Evolutionary conservation across 2,888 invertebrate genomes (phyloP).

Genomic region (Tachina lurida): DNA sequence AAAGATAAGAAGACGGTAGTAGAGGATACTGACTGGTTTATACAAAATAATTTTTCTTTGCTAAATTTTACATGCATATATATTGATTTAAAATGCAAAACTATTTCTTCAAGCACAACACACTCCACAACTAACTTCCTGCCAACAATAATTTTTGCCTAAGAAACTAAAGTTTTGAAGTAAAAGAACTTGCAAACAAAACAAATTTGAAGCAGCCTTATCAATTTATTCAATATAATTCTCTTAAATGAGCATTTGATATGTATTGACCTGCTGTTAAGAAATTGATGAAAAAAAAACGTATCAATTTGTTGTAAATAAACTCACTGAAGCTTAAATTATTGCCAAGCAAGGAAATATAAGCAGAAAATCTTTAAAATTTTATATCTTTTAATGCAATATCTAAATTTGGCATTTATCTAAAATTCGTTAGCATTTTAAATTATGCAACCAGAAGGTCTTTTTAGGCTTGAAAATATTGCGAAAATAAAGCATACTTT

Average conservation of each 20-base stretch:
- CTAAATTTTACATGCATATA: not conserved
- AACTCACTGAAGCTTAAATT: conserved; percentile 57
- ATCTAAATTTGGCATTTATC: conserved; percentile 16
- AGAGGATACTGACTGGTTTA: not conserved
- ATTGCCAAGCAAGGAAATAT: conserved; percentile 17
- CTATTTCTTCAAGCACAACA: conserved; percentile 21
- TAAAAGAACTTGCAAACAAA: conserved; percentile 24
- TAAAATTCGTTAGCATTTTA: not conserved
- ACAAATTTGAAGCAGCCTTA: conserved; percentile 33
- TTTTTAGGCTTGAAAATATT: not conserved
- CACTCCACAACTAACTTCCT: conserved; percentile 20
- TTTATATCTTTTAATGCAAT: not conserved
- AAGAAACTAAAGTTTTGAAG: not conserved
- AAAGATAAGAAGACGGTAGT: conserved; percentile 35
- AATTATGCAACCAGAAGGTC: conserved; percentile 13
- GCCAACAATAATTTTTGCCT: conserved; percentile 12
- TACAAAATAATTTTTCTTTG: not conserved
- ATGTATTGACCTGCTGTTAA: not conserved
- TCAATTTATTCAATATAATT: conserved; percentile 23
- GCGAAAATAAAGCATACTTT: not conserved
- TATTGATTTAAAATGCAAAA: conserved; percentile 24
- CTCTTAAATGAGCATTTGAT: conserved; percentile 19
- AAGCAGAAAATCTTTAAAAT: conserved; percentile 25
- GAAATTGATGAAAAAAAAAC: conserved; percentile 43
- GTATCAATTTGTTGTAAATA: conserved; percentile 30